Evolutionary conservation across 2,888 invertebrate species (phyloP).

Genomic region (Nomada lathburiana): DNA sequence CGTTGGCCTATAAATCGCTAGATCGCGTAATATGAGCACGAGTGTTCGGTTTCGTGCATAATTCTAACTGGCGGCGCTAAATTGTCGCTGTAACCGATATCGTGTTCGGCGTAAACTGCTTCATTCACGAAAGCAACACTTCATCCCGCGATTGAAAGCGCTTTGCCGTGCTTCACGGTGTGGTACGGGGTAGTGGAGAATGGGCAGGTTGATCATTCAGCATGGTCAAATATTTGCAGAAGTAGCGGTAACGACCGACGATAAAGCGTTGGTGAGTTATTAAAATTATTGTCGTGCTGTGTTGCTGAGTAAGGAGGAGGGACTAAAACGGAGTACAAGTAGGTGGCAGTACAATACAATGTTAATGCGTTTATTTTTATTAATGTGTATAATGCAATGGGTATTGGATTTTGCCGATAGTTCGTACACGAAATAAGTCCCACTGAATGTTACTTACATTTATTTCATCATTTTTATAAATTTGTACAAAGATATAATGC

Average conservation of each 20-base stretch:
- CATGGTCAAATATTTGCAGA: conserved; percentile 32
- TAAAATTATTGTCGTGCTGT: not conserved
- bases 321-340: not conserved
- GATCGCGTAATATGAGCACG: conserved; percentile 74
- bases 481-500: too few species aligned
- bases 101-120: conserved; percentile 67
- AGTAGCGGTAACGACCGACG: not conserved
- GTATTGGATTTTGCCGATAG: too few species aligned
- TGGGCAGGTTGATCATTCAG: not conserved
- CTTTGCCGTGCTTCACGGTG: not conserved
- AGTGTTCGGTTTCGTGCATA: conserved; percentile 79
- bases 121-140: conserved; percentile 65
- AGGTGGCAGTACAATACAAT: too few species aligned
- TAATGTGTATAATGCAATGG: too few species aligned
- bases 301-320: not conserved
- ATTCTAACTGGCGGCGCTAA: conserved; percentile 77
- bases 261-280: conserved; percentile 16
- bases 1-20: conserved; percentile 73
- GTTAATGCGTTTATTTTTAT: too few species aligned
- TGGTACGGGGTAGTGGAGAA: not conserved
- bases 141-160: conserved; percentile 35
- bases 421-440: too few species aligned
- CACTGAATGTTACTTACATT: too few species aligned
- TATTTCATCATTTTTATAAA: too few species aligned
- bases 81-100: conserved; percentile 76